Evolutionary conservation across 2,797 vertebrate species (phyloP), one percentile per base, ranked within the genome.

Genomic region (Centroberyx gerrardi): DNA sequence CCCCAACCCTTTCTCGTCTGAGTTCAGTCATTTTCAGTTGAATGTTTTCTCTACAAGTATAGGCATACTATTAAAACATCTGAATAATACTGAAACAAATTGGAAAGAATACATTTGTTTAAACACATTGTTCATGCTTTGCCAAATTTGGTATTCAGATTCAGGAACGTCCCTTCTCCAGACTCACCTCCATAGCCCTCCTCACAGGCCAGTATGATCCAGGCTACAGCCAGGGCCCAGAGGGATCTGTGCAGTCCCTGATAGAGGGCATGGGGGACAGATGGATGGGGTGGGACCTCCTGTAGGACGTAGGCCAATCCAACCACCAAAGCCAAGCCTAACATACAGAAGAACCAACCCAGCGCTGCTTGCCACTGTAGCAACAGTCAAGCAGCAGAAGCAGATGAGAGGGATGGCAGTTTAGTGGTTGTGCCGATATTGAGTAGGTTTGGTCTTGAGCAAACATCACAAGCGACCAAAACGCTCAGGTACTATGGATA

Each of bases 231-330:
- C 3, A 90, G 77, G 0, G 94, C 95, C 96, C 96, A 97, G 44
- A 96, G 62, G 0, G 92, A 90, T 73, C 96, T 83, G 85, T 97
- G 96, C n/a, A 95, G 81, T 1, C 95, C 96, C 88, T 97, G 96
- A 87, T 97, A 97, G 56, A 96, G 17, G 0, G 95, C 95, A 2
- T 93, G 84, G 0, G 92, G 68, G 0, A 82, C 63, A 0, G 94
- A 95, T 0, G 87, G 89, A 38, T 90, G 70, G 2, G 70, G 28
- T 0, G 93, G 90, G 3, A 91, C 71, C 0, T 95, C 95, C 29
- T 90, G 93, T 56, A 97, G 83, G 1, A 71, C 0, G 29, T 96
- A 97, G 0, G 96, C 92, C 83, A 95, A 48, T 18, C 92, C 87
- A 0, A 96, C 88, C 52, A 97, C 65, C 1, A 44, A 27, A 0